phyloP scores from a whole-genome alignment of 2,888 invertebrate species.

The Abscondita cerata region DNA sequence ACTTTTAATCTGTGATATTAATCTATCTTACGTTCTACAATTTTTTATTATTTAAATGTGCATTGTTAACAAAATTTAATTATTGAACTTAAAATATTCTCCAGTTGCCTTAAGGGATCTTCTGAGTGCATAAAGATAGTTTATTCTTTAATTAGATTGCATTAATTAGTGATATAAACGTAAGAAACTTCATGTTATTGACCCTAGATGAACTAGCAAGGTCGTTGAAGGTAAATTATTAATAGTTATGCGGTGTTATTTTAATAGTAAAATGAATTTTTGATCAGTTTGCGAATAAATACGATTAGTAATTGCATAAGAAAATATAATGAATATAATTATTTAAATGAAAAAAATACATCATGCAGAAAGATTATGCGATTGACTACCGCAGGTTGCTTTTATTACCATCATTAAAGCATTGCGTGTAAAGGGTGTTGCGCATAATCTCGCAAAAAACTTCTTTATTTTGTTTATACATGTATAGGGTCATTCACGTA shows the following conservation, averaged over 20 bases:
- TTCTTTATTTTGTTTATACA: no score
- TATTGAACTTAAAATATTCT: no score
- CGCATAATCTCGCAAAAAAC: neutral
- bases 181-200: conserved; percentile 34
- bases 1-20: neutral
- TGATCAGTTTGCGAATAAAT: conserved; percentile 21
- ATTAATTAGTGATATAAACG: neutral
- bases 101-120: no score
- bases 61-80: no score
- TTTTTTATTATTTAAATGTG: conserved; percentile 2
- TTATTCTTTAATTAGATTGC: no score
- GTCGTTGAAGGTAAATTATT: conserved; percentile 39
- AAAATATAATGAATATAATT: neutral
- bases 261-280: conserved; percentile 34
- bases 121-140: no score
- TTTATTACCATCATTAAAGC: conserved; percentile 1
- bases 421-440: neutral
- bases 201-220: conserved; percentile 41
- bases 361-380: conserved; percentile 2
- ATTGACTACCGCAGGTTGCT: conserved; percentile 7
- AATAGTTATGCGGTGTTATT: conserved; percentile 36
- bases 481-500: no score
- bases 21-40: neutral
- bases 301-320: no score
- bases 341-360: neutral